Base-by-base conservation (phyloP, 2,797 vertebrate species). In the Coreius guichenoti region DNA sequence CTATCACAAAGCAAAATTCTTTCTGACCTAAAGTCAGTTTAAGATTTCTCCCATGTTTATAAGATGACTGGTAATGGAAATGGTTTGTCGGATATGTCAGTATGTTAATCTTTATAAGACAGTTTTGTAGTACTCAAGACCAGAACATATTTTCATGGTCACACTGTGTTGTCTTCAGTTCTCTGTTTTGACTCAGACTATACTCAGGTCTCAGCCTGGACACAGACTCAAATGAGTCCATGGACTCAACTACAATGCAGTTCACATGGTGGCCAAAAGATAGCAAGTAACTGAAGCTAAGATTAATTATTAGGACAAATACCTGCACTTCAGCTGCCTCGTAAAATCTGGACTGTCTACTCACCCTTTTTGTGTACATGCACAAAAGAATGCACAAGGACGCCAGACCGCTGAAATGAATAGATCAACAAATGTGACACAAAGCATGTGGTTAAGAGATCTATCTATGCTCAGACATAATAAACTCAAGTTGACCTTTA, bases 401-500 rank as follows among this genome's bases (percentile, higher is more conserved):
- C 36, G 29, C 61, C 29, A 67, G 61, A 67, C 21, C 23, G 17
- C 72, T 33, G 19, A 12, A 16, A 63, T 23, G 16, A 63, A 72
- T 43, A 70, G 36, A 75, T 67, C 58, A 49, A 78, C 47, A 65
- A 51, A 56, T 56, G 63, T 8, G 63, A 84, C 63, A 69, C 31
- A 58, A 43, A 78, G 65, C 33, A 74, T 56, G 31, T 13, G 58
- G 11, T 58, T 43, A 75, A 77, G 26, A 31, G 58, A 39, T 54
- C 69, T 73, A 47, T 80, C 76, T 79, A 26, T 69, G 70, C 43
- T 69, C 14, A 63, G 69, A 75, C 70, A 82, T 69, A 74, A 72
- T 19, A 72, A 63, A 80, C 81, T 84, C 77, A 51, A 69, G 74
- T 81, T 79, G 85, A 83, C 80, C 80, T 58, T 75, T 77, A 31